phyloP scores from a whole-genome alignment of 2,113 vertebrate genomes.

The Pantherophis guttatus region DNA sequence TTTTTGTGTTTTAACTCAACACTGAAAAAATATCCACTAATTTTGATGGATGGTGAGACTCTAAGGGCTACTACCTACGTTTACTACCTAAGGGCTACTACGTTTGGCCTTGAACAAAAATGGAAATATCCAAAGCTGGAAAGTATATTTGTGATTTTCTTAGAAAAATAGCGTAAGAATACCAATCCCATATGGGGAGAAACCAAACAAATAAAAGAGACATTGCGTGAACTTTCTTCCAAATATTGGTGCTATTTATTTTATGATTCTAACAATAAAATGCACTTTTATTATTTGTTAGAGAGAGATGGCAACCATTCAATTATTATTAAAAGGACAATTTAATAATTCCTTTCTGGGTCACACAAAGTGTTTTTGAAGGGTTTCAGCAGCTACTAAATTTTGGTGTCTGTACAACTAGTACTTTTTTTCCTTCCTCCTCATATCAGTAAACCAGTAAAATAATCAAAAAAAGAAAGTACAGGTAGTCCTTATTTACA shows the following conservation, averaged over 20 bases:
- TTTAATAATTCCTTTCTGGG: background rate
- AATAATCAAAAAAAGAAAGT: background rate
- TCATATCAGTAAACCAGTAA: background rate
- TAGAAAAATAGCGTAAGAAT: background rate
- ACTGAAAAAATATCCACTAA: constrained; percentile 22
- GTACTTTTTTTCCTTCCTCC: background rate
- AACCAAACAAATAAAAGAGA: background rate
- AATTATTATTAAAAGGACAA: background rate
- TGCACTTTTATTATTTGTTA: background rate
- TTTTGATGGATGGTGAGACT: constrained; percentile 42
- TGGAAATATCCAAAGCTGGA: background rate
- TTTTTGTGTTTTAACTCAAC: constrained; percentile 33
- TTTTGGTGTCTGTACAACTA: background rate
- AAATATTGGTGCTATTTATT: background rate
- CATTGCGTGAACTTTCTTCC: background rate
- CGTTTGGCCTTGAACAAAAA: constrained; percentile 7
- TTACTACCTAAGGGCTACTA: background rate
- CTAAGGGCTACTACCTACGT: background rate
- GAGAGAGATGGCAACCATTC: background rate
- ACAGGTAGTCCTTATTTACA: background rate
- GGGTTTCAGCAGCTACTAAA: background rate
- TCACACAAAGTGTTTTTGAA: background rate
- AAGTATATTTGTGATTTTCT: background rate
- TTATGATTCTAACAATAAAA: background rate
- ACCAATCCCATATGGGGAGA: background rate